Conservation (phyloP, 1,140 invertebrate species). For the Campodea augens region DNA sequence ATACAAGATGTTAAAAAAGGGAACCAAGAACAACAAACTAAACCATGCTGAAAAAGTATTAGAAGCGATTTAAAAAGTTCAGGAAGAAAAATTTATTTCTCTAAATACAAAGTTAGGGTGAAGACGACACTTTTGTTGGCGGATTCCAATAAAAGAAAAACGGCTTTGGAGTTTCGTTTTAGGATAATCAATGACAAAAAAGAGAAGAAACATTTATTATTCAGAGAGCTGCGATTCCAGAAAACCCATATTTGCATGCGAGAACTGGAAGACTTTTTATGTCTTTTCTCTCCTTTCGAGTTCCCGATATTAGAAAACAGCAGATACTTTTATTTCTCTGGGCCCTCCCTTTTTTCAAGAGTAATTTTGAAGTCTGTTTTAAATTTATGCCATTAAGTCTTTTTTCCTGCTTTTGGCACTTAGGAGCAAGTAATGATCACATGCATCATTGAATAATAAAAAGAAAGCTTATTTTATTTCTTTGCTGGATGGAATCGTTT, state of each 20-base stretch:
- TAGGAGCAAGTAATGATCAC: background rate
- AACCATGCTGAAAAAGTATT: too few species aligned
- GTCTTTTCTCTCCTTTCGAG: background rate
- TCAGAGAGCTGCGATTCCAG: background rate
- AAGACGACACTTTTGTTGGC: too few species aligned
- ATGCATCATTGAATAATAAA: background rate
- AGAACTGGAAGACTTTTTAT: too few species aligned
- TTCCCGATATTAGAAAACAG: background rate
- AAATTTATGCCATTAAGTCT: constrained; percentile 1
- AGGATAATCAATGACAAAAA: background rate
- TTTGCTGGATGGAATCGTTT: too few species aligned
- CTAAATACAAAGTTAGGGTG: too few species aligned
- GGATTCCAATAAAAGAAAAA: background rate
- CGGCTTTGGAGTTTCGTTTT: background rate
- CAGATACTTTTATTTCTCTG: background rate
- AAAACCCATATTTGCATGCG: background rate
- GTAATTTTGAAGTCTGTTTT: background rate
- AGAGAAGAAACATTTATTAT: background rate
- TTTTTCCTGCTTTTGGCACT: background rate
- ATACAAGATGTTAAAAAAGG: too few species aligned
- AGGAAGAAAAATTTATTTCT: too few species aligned
- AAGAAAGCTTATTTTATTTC: too few species aligned
- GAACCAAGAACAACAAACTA: too few species aligned
- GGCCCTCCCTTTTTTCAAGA: too few species aligned
- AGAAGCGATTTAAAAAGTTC: too few species aligned